Conservation (phyloP, 1,140 invertebrate species). For the Ostrea denselamellosa region DNA sequence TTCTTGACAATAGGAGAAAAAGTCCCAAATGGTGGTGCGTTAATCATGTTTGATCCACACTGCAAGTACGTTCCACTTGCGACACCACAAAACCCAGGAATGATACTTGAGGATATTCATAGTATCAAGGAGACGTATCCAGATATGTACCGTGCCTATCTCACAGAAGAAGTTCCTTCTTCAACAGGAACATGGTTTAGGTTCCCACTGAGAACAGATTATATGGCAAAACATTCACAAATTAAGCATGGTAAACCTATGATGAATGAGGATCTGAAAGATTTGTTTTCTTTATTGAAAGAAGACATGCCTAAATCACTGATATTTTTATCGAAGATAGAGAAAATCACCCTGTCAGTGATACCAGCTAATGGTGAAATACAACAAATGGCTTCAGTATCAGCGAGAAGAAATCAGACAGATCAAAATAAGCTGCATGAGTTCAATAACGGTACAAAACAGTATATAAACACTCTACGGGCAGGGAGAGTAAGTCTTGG, state of each 20-base stretch:
- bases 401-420: neutral
- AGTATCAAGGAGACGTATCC: slow-evolving; percentile 58
- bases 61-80: slow-evolving; percentile 68
- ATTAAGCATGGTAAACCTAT: slow-evolving; percentile 56
- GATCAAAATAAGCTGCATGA: slow-evolving; percentile 45
- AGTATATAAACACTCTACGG: neutral
- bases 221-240: slow-evolving; percentile 65
- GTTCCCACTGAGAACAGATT: slow-evolving; percentile 65
- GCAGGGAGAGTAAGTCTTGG: neutral
- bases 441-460: neutral
- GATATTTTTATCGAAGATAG: slow-evolving; percentile 71
- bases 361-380: slow-evolving; percentile 43
- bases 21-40: slow-evolving; percentile 59
- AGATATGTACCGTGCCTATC: slow-evolving; percentile 68
- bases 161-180: slow-evolving; percentile 48
- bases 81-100: slow-evolving; percentile 65
- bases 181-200: slow-evolving; percentile 66
- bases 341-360: slow-evolving; percentile 58
- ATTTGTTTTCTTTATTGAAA: slow-evolving; percentile 63
- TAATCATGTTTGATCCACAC: slow-evolving; percentile 75
- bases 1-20: slow-evolving; percentile 68
- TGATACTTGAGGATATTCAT: slow-evolving; percentile 58
- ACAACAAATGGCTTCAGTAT: slow-evolving; percentile 12
- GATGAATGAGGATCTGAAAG: slow-evolving; percentile 48
- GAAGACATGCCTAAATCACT: slow-evolving; percentile 63